These are phyloP conservation scores for Silurus glanis DNA, from an alignment of 2,113 vertebrate genomes.

Conservation along the genomic window DNA sequence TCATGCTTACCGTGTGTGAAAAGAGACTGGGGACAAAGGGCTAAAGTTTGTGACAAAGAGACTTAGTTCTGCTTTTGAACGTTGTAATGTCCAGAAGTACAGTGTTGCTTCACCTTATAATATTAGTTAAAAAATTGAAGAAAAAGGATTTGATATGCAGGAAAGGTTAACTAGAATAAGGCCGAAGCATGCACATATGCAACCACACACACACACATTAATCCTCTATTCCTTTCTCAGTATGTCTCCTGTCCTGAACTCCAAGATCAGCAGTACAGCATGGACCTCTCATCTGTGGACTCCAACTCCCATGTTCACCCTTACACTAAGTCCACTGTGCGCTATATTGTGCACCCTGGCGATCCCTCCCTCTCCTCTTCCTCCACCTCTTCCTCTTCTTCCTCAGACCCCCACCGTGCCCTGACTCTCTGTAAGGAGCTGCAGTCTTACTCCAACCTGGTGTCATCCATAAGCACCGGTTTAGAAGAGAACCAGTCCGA, in stretches of 20 bases:
- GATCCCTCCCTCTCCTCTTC: constrained; percentile 46
- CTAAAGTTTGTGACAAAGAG: background rate
- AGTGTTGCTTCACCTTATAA: background rate
- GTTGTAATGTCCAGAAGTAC: background rate
- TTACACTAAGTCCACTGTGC: constrained; percentile 79
- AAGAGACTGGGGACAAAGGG: background rate
- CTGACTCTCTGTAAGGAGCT: constrained; percentile 84
- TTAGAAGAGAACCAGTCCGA: constrained; percentile 51
- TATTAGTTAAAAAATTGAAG: background rate
- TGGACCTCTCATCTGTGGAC: constrained; percentile 72
- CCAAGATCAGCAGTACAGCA: constrained; percentile 81
- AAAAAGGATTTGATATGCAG: background rate
- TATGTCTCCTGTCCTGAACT: constrained; percentile 89
- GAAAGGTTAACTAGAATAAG: background rate
- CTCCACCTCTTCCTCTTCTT: constrained; percentile 32
- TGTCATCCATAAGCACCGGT: constrained; percentile 67
- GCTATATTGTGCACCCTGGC: constrained; percentile 78
- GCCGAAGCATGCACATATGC: background rate
- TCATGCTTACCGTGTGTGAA: background rate
- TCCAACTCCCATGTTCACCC: constrained; percentile 86
- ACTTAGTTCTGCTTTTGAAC: constrained; percentile 23
- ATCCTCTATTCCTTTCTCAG: constrained; percentile 63
- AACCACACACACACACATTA: background rate
- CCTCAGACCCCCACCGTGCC: constrained; percentile 72
- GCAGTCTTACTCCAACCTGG: constrained; percentile 75